phyloP scores from a whole-genome alignment of 1,140 invertebrate genomes.

The Eupristina koningsbergeri region DNA sequence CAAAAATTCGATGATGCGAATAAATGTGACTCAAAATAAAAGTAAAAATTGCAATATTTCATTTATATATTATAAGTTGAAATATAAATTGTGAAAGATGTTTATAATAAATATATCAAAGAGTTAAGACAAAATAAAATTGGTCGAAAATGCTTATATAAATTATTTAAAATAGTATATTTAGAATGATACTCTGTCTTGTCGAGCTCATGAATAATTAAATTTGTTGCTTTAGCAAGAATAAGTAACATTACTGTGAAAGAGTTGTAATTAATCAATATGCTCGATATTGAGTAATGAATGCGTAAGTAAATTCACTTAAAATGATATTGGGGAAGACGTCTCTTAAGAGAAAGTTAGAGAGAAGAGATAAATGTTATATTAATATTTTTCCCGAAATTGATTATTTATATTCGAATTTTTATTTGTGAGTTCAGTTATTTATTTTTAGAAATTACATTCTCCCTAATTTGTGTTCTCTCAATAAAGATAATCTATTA shows the following conservation, averaged over 20 bases:
- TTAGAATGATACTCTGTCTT: background rate
- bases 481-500: background rate
- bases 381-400: background rate
- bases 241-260: background rate
- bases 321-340: background rate
- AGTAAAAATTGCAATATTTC: background rate
- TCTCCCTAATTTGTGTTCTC: background rate
- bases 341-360: background rate
- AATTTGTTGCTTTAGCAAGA: background rate
- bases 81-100: background rate
- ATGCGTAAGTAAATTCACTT: background rate
- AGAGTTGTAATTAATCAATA: background rate
- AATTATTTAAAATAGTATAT: background rate
- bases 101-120: background rate
- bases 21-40: background rate
- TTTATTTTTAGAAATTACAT: too few relatives aligned
- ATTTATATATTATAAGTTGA: background rate
- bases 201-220: background rate
- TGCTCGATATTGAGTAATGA: background rate
- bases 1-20: background rate
- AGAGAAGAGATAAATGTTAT: background rate
- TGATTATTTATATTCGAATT: background rate
- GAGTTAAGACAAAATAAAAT: background rate
- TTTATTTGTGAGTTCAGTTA: background rate
- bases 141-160: background rate